Base-by-base conservation (phyloP, 2,797 vertebrate species). In the Neosalanx taihuensis region DNA sequence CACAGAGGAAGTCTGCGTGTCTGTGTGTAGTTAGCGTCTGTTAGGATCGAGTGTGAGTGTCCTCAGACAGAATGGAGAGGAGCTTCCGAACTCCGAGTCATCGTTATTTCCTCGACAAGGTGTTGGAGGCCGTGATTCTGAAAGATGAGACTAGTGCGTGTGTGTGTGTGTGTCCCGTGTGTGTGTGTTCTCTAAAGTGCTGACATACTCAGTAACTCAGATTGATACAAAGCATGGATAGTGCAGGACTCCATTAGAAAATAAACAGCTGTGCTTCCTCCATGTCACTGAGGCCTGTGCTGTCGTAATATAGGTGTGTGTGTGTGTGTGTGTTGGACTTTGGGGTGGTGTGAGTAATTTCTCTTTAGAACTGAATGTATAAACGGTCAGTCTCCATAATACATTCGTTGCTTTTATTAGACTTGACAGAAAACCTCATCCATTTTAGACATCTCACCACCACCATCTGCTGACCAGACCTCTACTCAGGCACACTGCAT, bases 171-270 rank as follows among this genome's bases (percentile, higher is more conserved):
- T 37, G 63, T 15, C 35, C 1, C 5, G 63, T 64, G 63, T 64
- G 23, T 30, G 6, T 67, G 13, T 67, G 10, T 56, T 17, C 10
- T 29, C 29, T 18, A 31, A 2, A 70, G 76, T 73, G 68, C 69
- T 62, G 71, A 73, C n/a, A 0, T 35, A 53, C 75, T 29, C 75
- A 82, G 83, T 84, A 84, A 84, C 37, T 87, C 81, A 80, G 70
- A 85, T 80, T 81, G 71, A 86, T 86, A 70, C 72, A 77, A 67
- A 85, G 70, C 72, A 0, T 51, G 73, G 69, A 68, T 64, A 5
- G 3, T 65, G 70, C 78, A 77, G 75, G 84, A 81, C 81, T 89
- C 76, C 85, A 79, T 88, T 84, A 86, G 81, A 81, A 72, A 79
- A 84, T 75, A 72, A 67, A 84, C 76, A 72, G 31, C 56, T 2